phyloP scores from a whole-genome alignment of 2,888 invertebrate genomes.

The Rhynchonema sp. region DNA sequence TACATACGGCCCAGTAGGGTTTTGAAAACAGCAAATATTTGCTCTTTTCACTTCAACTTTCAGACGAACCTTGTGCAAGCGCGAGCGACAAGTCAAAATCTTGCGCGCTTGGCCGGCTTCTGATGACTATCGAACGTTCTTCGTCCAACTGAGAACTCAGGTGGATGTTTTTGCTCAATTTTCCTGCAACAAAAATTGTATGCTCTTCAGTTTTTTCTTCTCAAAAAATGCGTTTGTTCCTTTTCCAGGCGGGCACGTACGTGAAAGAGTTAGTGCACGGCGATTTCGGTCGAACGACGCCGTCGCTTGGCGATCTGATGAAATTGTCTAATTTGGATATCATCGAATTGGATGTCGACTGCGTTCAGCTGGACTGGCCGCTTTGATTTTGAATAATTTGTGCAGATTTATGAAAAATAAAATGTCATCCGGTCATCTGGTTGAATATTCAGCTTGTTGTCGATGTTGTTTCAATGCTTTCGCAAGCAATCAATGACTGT shows the following conservation, averaged over 20 bases:
- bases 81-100: slow-evolving; percentile 16
- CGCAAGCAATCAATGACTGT: too few species aligned
- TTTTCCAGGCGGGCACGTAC: slow-evolving; percentile 39
- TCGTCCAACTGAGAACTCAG: background rate
- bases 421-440: too few species aligned
- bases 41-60: too few species aligned
- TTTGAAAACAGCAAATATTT: too few species aligned
- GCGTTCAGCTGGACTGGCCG: slow-evolving; percentile 54
- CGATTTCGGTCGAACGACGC: slow-evolving; percentile 69
- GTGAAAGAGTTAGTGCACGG: slow-evolving; percentile 94
- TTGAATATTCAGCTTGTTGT: too few species aligned
- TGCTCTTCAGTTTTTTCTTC: background rate
- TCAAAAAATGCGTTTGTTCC: background rate
- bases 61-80: slow-evolving; percentile 13
- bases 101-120: slow-evolving; percentile 4
- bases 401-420: too few species aligned
- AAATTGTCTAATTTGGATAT: slow-evolving; percentile 47
- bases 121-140: background rate
- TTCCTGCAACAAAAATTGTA: too few species aligned
- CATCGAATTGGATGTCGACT: slow-evolving; percentile 62
- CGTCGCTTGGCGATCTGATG: slow-evolving; percentile 50
- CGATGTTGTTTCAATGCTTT: too few species aligned
- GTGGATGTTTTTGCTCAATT: background rate
- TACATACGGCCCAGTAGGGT: too few species aligned
- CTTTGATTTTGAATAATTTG: background rate